These are phyloP conservation scores for Lepilemur septentrionalis DNA, from an alignment of 2,797 vertebrate species.

Conservation along the genomic window DNA sequence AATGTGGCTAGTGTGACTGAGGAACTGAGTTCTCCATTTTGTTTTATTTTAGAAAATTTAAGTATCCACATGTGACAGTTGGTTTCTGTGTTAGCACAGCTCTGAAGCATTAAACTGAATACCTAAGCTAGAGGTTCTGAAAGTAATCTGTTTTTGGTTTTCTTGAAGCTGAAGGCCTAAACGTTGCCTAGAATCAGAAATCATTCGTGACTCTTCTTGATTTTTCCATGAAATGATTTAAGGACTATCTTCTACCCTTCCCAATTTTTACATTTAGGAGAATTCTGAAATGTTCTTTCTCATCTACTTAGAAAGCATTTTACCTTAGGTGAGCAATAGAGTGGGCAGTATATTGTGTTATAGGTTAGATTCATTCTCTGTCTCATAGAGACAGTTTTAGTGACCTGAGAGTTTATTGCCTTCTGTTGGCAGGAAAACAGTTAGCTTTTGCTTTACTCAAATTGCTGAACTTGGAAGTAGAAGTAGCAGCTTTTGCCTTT, in stretches of 20 bases:
- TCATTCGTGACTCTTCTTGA: neutral
- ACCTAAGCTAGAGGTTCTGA: neutral
- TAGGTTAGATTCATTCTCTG: neutral
- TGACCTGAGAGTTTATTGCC: conserved; percentile 18
- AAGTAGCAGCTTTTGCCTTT: conserved; percentile 36
- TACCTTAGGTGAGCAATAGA: neutral
- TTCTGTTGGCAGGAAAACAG: conserved; percentile 35
- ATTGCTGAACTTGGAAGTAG: neutral
- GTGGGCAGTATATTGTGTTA: conserved; percentile 28
- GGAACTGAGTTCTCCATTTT: neutral
- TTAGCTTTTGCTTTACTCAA: neutral
- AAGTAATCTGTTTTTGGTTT: neutral
- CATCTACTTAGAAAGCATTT: neutral
- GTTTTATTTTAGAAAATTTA: neutral
- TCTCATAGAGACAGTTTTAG: conserved; percentile 26
- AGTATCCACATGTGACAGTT: neutral
- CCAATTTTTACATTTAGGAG: neutral
- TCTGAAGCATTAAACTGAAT: neutral
- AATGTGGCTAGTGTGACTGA: neutral
- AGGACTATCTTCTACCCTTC: neutral
- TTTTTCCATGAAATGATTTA: conserved; percentile 27
- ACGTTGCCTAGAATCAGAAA: neutral
- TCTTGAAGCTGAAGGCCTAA: neutral
- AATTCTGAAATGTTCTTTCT: conserved; percentile 49
- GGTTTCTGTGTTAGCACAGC: neutral